Evolutionary conservation across 2,888 invertebrate species (phyloP).

Genomic region (Clunio marinus): DNA sequence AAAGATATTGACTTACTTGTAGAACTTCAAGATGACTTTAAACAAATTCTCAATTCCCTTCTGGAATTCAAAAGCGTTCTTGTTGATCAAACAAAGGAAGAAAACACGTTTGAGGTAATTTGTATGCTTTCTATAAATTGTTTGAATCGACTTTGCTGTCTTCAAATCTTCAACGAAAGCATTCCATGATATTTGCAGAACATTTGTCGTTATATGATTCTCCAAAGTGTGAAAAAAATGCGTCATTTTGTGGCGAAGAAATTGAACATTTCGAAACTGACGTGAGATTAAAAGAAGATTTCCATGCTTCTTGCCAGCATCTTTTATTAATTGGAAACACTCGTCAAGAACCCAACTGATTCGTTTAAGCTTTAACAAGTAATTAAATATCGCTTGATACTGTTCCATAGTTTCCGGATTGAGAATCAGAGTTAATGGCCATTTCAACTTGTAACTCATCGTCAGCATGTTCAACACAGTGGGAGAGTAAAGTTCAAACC

Average conservation of each 20-base stretch:
- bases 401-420: slow-evolving; percentile 65
- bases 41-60: slow-evolving; percentile 68
- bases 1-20: slow-evolving; percentile 43
- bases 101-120: slow-evolving; percentile 70
- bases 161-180: slow-evolving; percentile 66
- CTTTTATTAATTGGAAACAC: slow-evolving; percentile 64
- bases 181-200: slow-evolving; percentile 69
- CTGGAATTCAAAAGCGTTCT: slow-evolving; percentile 64
- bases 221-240: slow-evolving; percentile 71
- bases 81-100: slow-evolving; percentile 70
- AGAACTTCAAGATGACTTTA: slow-evolving; percentile 66
- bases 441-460: slow-evolving; percentile 65
- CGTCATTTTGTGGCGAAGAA: slow-evolving; percentile 69
- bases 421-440: slow-evolving; percentile 75
- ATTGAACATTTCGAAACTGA: slow-evolving; percentile 67
- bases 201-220: slow-evolving; percentile 72
- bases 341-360: slow-evolving; percentile 72
- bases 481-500: slow-evolving; percentile 62
- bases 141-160: slow-evolving; percentile 64
- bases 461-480: slow-evolving; percentile 65
- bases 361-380: slow-evolving; percentile 68
- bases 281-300: slow-evolving; percentile 57
- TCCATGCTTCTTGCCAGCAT: slow-evolving; percentile 55
- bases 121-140: slow-evolving; percentile 67
- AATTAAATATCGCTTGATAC: slow-evolving; percentile 71